phyloP scores from a whole-genome alignment of 2,797 vertebrate species.

The Rhodeus uyekii region DNA sequence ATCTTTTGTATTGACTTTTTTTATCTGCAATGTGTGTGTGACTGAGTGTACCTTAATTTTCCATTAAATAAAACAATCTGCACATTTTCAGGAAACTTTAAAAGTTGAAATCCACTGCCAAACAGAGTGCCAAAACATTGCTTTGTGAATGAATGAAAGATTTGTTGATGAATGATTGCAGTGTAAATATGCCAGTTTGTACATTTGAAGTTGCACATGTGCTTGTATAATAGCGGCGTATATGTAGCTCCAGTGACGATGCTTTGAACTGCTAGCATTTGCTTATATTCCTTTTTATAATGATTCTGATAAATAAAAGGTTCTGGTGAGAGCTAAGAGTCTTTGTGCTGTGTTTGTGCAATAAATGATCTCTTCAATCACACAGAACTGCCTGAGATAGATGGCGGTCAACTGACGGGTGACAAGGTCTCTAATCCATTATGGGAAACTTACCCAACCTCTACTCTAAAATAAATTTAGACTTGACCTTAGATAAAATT shows the following conservation, averaged over 20 bases:
- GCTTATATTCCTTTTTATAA: slow-evolving; percentile 4
- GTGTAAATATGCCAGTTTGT: slow-evolving; percentile 11
- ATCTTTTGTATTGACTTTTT: slow-evolving; percentile 32
- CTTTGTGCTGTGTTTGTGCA: background rate
- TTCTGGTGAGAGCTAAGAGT: background rate
- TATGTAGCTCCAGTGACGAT: background rate
- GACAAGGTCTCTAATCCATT: background rate
- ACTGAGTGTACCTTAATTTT: background rate
- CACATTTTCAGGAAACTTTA: background rate
- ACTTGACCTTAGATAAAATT: background rate
- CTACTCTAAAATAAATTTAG: background rate
- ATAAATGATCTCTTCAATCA: background rate
- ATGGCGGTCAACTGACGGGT: background rate
- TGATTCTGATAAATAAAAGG: background rate
- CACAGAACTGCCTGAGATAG: background rate
- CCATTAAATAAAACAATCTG: background rate
- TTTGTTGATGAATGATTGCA: slow-evolving; percentile 4
- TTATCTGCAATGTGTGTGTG: background rate
- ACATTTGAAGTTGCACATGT: background rate
- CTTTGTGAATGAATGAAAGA: slow-evolving; percentile 14
- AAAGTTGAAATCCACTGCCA: slow-evolving; percentile 16
- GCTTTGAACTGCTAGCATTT: slow-evolving; percentile 7
- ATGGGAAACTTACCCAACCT: background rate
- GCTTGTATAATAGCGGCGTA: background rate
- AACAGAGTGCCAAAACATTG: slow-evolving; percentile 15